Evolutionary conservation across 2,888 invertebrate genomes (phyloP), one percentile per base, ranked within the genome.

Genomic region (Mesorhabditis sp.): DNA sequence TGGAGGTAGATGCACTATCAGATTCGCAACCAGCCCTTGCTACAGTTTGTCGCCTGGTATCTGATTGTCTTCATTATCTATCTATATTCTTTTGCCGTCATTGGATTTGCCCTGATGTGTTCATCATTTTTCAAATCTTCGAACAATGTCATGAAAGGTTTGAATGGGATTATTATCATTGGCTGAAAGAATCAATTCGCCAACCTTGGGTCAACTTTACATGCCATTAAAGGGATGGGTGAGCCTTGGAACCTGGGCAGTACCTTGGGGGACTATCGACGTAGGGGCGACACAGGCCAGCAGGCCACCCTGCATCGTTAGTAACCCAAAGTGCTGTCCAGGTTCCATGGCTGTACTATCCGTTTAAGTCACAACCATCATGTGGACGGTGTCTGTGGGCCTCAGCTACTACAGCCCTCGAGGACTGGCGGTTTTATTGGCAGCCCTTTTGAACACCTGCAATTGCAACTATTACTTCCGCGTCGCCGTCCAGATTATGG

Each of bases 391-490:
- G 41, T 66, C 68, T 66, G 62, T 77, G 6, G 73, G 41, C 5
- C 6, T 74, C 0, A 66, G 72, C 10, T 74, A 72, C 44, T 62
- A 70, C 58, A 67, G 74, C 62, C 61, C 68, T 5, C 74, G 77
- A 50, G 45, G 61, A 2, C 41, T 69, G 4, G 75, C 76, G 41
- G 65, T 72, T 13, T 70, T 76, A 42, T 44, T 58, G 28, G 62
- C 63, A 28, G 75, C 76, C 62, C 69, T 80, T 67, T 62, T 82
- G 13, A 70, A 69, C 13, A 77, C 82, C 3, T 69, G 82, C 28
- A 82, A 82, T 67, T 72, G 74, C 5, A 76, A 75, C 66, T 70
- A 70, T 28, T 81, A 82, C 4, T 80, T 83, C 62, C 66, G 67
- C 43, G 71, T 73, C 28, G 82, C 81, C 62, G 44, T 76, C 64